phyloP scores from a whole-genome alignment of 2,113 vertebrate species.

The Cinclus mexicanus region DNA sequence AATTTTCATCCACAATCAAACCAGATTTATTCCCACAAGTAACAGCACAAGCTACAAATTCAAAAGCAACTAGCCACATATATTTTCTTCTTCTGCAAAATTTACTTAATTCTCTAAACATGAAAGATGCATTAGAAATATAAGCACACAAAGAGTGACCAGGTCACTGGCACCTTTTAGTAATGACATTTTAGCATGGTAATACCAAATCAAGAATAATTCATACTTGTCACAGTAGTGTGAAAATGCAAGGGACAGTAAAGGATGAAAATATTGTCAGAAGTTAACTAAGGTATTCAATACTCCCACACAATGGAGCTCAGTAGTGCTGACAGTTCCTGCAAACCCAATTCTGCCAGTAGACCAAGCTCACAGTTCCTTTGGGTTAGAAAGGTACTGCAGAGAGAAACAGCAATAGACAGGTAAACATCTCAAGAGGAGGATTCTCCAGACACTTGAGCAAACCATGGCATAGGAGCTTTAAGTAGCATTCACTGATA shows the following conservation, averaged over 20 bases:
- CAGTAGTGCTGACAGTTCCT: background rate
- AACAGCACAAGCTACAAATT: background rate
- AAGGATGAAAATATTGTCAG: background rate
- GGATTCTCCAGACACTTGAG: background rate
- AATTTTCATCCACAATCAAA: background rate
- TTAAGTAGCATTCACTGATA: background rate
- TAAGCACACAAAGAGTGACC: background rate
- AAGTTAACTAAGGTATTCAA: background rate
- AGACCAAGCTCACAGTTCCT: rapidly evolving
- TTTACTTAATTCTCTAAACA: background rate
- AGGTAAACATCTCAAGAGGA: background rate
- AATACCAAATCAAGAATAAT: background rate
- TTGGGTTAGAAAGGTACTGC: background rate
- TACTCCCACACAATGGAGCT: background rate
- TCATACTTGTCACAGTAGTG: background rate
- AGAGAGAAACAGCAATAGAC: background rate
- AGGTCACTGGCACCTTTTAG: background rate
- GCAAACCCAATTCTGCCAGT: background rate
- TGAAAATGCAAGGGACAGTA: background rate
- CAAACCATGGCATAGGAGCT: background rate
- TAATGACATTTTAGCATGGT: background rate
- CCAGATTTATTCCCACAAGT: background rate
- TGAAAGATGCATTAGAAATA: background rate
- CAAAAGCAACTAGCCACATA: background rate
- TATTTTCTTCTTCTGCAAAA: background rate